phyloP scores from a whole-genome alignment of 2,797 vertebrate genomes.

The Ibycter americanus region DNA sequence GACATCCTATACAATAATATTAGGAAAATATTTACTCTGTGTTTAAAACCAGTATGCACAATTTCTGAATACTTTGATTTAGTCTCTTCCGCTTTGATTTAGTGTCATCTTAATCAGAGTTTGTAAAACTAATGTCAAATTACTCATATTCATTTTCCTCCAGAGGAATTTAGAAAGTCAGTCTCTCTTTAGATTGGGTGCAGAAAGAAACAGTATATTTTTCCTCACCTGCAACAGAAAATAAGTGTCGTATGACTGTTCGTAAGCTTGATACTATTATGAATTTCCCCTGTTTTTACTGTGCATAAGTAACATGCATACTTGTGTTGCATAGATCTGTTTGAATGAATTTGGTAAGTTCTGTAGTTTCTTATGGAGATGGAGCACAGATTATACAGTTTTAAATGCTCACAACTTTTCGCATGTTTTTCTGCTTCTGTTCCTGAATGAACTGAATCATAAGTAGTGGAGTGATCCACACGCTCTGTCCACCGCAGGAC shows the following conservation, averaged over 20 bases:
- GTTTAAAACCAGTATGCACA: background rate
- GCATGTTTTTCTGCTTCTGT: background rate
- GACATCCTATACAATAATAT: background rate
- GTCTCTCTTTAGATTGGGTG: background rate
- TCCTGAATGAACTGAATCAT: background rate
- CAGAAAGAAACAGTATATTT: background rate
- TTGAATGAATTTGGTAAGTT: background rate
- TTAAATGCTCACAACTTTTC: background rate
- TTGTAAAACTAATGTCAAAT: background rate
- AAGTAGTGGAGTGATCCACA: background rate
- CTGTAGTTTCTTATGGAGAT: background rate
- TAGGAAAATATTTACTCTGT: constrained; percentile 5
- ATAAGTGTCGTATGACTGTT: background rate
- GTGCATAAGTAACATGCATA: background rate
- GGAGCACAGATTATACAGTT: background rate
- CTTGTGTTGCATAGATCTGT: background rate
- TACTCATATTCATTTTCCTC: background rate
- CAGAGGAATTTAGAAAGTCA: background rate
- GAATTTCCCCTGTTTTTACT: background rate
- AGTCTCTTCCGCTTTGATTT: background rate
- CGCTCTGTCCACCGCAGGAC: background rate
- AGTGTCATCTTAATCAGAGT: background rate
- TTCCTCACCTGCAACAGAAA: background rate
- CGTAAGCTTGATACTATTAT: background rate
- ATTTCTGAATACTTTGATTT: background rate